A percentile compares a stretch with the other conserved stretches of the same genome.
These are phyloP conservation scores for Diplosoma virens DNA, from an alignment of 23 tunicate genomes.

Conservation along the genomic window DNA sequence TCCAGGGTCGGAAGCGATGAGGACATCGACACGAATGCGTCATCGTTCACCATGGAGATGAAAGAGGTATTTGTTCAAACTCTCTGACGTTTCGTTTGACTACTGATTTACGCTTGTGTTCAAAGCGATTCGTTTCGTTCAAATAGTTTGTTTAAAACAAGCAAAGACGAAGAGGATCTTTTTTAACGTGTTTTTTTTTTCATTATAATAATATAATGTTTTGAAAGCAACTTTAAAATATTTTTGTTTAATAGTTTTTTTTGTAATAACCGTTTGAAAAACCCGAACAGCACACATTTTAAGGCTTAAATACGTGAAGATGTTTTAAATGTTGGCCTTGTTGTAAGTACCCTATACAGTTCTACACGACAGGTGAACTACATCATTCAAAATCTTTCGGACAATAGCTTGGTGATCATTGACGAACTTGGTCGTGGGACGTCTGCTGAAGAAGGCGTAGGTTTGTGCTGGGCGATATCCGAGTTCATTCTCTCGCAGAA, in stretches of 20 bases:
- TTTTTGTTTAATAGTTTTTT: no score
- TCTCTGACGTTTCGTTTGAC: background rate
- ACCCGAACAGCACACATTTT: no score
- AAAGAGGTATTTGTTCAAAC: no score
- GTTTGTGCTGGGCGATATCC: constrained; percentile 86
- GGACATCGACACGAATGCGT: constrained; percentile 83
- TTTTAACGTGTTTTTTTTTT: no score
- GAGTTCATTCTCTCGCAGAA: constrained; percentile 68
- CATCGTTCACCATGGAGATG: constrained; percentile 83
- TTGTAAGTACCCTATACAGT: no score
- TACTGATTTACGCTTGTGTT: background rate
- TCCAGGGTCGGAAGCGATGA: constrained; percentile 85
- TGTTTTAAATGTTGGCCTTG: no score
- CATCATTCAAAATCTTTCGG: constrained; percentile 78
- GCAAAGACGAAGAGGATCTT: no score
- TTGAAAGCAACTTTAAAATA: no score
- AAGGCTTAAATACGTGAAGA: no score
- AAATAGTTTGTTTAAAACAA: background rate
- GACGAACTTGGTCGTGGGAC: constrained; percentile 92
- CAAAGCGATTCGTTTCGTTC: background rate
- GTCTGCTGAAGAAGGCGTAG: constrained; percentile 84
- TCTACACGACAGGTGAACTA: constrained; percentile 85
- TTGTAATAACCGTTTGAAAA: no score
- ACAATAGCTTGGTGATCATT: constrained; percentile 66
- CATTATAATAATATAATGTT: no score